Evolutionary conservation across 2,888 invertebrate genomes (phyloP).

Genomic region (Sisyra terminalis): DNA sequence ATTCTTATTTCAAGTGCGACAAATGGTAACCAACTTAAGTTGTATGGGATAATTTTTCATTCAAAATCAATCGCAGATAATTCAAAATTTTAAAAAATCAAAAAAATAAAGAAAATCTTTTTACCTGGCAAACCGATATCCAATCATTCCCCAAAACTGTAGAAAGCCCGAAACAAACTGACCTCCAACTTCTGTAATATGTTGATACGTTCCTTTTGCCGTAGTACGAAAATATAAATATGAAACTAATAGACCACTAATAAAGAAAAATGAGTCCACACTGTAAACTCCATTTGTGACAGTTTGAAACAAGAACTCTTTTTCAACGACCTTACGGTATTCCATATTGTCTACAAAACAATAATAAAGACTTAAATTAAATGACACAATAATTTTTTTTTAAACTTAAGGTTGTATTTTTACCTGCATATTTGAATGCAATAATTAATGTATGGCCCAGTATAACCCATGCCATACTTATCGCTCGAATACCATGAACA

Average conservation of each 20-base stretch:
- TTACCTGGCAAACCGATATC: constrained; percentile 61
- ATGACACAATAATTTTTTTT: background rate
- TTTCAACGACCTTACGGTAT: constrained; percentile 49
- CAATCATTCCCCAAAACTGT: constrained; percentile 60
- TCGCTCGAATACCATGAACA: constrained; percentile 42
- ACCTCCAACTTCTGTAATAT: constrained; percentile 37
- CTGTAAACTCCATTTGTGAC: constrained; percentile 65
- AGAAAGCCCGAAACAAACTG: constrained; percentile 43
- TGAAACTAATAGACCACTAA: constrained; percentile 66
- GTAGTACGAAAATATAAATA: constrained; percentile 70
- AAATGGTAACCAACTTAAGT: too few species aligned
- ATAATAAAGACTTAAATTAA: background rate
- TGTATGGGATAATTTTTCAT: too few species aligned
- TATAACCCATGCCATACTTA: constrained; percentile 49
- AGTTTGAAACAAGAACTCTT: constrained; percentile 64
- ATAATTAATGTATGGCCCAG: constrained; percentile 61
- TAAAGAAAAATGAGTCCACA: constrained; percentile 70
- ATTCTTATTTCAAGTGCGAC: too few species aligned
- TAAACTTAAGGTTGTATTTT: background rate
- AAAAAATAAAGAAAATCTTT: background rate
- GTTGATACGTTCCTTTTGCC: constrained; percentile 53
- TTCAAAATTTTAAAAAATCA: too few species aligned
- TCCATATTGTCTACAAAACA: constrained; percentile 50
- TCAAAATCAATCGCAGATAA: too few species aligned
- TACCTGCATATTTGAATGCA: constrained; percentile 63